Percentiles rank a stretch among this genome's conserved stretches.
phyloP scores from a whole-genome alignment of 2,113 vertebrate genomes.

The Ciconia maguari region DNA sequence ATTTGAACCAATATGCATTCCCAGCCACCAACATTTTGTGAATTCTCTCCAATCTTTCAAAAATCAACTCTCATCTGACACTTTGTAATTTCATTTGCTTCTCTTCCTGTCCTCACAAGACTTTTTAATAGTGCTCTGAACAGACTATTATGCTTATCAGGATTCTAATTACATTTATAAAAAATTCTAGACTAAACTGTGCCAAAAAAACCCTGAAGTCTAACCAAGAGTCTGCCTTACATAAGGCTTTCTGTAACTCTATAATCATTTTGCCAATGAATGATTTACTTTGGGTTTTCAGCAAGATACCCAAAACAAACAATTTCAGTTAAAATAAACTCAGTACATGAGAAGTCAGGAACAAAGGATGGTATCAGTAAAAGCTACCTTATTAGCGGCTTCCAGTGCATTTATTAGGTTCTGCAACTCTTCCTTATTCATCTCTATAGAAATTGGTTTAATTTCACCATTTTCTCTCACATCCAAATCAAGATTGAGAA shows the following conservation, averaged over 20 bases:
- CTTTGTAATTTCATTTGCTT: not conserved
- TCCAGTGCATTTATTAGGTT: constrained; percentile 87
- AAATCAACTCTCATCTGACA: not conserved
- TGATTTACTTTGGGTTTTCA: not conserved
- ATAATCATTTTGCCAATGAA: not conserved
- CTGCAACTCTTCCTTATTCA: constrained; percentile 91
- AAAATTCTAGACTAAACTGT: not conserved
- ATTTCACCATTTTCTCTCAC: constrained; percentile 81
- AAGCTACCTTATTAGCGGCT: constrained; percentile 90
- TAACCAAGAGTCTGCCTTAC: not conserved
- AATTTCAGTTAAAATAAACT: not conserved
- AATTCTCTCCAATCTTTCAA: not conserved
- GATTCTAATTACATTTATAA: not conserved
- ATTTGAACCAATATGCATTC: not conserved
- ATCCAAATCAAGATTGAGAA: constrained; percentile 89
- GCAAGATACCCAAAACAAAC: not conserved
- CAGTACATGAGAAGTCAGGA: not conserved
- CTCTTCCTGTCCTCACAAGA: not conserved
- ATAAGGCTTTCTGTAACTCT: not conserved
- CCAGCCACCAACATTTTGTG: not conserved
- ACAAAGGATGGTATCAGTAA: not conserved
- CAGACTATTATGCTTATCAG: not conserved
- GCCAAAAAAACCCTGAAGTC: not conserved
- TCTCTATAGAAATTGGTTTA: constrained; percentile 84
- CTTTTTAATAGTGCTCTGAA: not conserved